Conservation (phyloP, 2,113 vertebrate species). For the Aphyosemion australe region DNA sequence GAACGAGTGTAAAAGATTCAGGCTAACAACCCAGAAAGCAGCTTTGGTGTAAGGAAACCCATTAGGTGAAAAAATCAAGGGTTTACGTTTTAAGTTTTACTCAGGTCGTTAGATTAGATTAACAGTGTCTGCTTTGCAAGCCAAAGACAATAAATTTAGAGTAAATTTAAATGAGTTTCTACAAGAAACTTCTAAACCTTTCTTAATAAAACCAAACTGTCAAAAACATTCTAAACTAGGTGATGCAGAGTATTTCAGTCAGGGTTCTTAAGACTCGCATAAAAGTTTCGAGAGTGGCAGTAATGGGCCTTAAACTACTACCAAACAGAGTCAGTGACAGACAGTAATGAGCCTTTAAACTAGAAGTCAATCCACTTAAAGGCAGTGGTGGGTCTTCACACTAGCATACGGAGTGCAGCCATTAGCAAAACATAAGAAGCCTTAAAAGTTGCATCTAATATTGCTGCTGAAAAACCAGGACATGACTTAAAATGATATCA, state of each 20-base stretch:
- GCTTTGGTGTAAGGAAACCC: conserved; percentile 13
- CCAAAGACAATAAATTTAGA: not conserved
- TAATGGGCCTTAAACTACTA: not conserved
- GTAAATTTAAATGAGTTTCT: not conserved
- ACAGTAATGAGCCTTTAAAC: not conserved
- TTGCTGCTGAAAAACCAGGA: too few relatives aligned
- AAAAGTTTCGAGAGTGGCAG: not conserved
- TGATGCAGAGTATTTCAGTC: not conserved
- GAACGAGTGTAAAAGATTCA: conserved; percentile 48
- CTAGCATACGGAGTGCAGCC: not conserved
- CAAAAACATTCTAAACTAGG: not conserved
- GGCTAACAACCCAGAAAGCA: conserved; percentile 32
- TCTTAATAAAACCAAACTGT: not conserved
- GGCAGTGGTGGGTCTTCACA: not conserved
- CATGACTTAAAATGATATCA: too few relatives aligned
- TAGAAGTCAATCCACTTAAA: not conserved
- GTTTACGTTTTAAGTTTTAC: conserved; percentile 13
- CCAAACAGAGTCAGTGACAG: not conserved
- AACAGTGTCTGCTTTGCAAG: not conserved
- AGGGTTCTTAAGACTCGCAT: not conserved
- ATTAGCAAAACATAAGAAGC: too few relatives aligned
- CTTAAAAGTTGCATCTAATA: not conserved
- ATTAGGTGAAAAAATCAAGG: conserved; percentile 20
- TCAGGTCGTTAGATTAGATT: conserved; percentile 4
- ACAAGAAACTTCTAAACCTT: not conserved